Base-by-base conservation (phyloP, 1,140 invertebrate genomes). In the Drosophila yakuba region DNA sequence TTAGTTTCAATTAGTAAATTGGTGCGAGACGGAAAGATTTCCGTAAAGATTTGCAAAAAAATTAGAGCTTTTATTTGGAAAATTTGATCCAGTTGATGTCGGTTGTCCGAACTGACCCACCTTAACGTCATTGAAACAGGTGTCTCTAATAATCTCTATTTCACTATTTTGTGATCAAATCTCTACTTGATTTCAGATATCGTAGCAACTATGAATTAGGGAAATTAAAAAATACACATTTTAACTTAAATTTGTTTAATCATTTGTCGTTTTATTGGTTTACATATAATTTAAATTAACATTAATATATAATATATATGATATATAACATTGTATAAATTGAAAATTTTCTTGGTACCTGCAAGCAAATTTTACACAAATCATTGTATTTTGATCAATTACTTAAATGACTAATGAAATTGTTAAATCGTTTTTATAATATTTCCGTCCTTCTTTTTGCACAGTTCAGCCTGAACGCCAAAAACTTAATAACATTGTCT, bases 281-380 rank as follows among this genome's bases (percentile, higher is more conserved):
- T 52, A 38, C 44, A 59, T 75, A 67, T 76, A 67, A 62, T 79
- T 74, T 63, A 77, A 85, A 79, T 74, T 85, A 78, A 85, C 57
- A 69, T 80, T 74, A 86, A 78, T 78, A 78, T 76, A 76, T 75
- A 76, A 75, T 76, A 77, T 82, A 78, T 78, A 83, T 75, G 64
- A 51, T 83, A 82, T 73, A 80, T 84, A 84, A 84, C 77, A 84
- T 76, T 84, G 79, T 85, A 72, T 85, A 85, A 85, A 85, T 80
- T 80, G 67, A 73, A 78, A 74, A 86, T 66, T 58, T 73, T 78
- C 78, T 86, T 55, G 74, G 56, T 71, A 71, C 82, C 81, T 75
- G 81, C 81, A 85, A 86, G 81, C 68, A 71, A 52, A 85, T 62
- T 68, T 81, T 74, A 68, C 43, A 60, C 59, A 80, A 80, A 81